Base-by-base conservation (phyloP, 2,888 invertebrate species). In the Carpatolechia fugitivella region DNA sequence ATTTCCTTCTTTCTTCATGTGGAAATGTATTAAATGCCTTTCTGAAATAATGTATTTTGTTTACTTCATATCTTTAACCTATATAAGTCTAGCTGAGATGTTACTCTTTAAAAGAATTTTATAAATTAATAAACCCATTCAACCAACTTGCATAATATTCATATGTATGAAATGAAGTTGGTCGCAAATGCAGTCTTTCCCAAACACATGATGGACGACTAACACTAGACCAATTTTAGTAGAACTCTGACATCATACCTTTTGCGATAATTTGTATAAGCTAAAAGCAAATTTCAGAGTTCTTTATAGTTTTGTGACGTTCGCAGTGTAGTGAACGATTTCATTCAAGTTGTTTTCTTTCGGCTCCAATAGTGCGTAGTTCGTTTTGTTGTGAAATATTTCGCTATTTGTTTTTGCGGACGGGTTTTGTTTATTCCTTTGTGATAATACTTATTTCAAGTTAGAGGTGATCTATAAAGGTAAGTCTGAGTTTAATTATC, bases 1-100 rank as follows among this genome's bases (percentile, higher is more conserved):
- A 59, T 65, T 63, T 59, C 60, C 56, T 67, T 65, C 62, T 55
- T 57, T 60, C 55, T 35, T 51, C 20, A 59, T 71, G 65, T 72
- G 66, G 60, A 68, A 64, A 59, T 64, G 69, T 75, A 76, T 69
- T 78, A 77, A 78, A 76, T 24, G 70, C 62, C 60, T 74, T 72
- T 67, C 65, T 60, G 49, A 58, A 3, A 16, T 52, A 14, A 59
- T 56, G 46, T 30, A 30, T 56, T 48, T 24, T 54, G 4, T 47
- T 11, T 30, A 48, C 36, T 41, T 41, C n/a, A n/a, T n/a, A 24
- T 13, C 54, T 30, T 50, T 36, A 13, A 18, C 8, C 2, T 20
- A 10, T 10, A 4, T 24, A 4, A 24, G 24, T 4, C 24, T 24
- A 24, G 24, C 24, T n/a, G n/a, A n/a, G n/a, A n/a, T n/a, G n/a